phyloP scores from a whole-genome alignment of 2,113 vertebrate genomes.

The Noctilio leporinus region DNA sequence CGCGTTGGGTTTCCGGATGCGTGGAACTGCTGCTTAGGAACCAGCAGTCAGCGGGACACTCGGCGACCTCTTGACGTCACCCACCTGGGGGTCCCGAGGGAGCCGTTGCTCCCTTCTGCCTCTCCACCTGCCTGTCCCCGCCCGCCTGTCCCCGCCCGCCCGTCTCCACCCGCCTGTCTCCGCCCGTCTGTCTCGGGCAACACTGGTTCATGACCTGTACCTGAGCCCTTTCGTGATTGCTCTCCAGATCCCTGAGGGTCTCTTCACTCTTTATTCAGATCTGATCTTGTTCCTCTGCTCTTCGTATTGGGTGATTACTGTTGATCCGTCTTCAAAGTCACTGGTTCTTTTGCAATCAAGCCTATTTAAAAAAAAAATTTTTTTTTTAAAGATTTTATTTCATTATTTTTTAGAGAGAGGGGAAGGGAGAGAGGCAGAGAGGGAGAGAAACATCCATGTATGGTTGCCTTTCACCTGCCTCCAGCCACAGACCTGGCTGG shows the following conservation, averaged over 20 bases:
- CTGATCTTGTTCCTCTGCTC: neutral
- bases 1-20: neutral
- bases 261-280: neutral
- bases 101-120: neutral
- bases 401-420: too few relatives aligned
- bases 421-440: too few relatives aligned
- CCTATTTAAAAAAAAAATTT: too few relatives aligned
- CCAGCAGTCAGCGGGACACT: too few relatives aligned
- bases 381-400: too few relatives aligned
- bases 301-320: neutral
- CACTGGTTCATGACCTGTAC: neutral
- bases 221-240: neutral
- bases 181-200: neutral
- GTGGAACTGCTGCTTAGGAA: neutral
- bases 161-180: neutral
- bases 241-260: neutral
- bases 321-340: neutral
- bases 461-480: too few relatives aligned
- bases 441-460: too few relatives aligned
- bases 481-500: too few relatives aligned
- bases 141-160: too few relatives aligned
- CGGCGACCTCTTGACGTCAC: neutral
- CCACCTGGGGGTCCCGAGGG: neutral
- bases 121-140: too few relatives aligned
- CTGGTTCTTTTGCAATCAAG: neutral